These are phyloP conservation scores for Drosophila neonasuta DNA, from an alignment of 2,888 invertebrate genomes.

Conservation along the genomic window DNA sequence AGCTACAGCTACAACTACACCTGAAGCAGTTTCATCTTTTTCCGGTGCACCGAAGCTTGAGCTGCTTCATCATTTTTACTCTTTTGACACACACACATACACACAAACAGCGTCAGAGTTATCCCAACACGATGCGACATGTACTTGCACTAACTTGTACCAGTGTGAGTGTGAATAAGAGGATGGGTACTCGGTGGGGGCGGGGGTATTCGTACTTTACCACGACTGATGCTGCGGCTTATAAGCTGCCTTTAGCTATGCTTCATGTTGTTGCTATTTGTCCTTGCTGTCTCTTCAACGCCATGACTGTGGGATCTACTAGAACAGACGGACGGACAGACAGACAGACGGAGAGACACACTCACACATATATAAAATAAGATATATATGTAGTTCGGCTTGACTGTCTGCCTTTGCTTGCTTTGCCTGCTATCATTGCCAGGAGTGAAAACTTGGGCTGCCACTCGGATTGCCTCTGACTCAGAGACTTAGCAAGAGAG, in stretches of 20 bases:
- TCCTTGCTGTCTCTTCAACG: constrained; percentile 59
- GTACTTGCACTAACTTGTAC: constrained; percentile 19
- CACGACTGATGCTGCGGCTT: constrained; percentile 55
- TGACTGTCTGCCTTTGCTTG: constrained; percentile 26
- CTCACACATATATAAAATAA: not conserved
- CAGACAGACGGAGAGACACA: not conserved
- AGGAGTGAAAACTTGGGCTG: constrained; percentile 16
- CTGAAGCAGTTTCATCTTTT: constrained; percentile 67
- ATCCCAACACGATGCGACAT: constrained; percentile 11
- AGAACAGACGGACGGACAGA: not conserved
- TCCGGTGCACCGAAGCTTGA: constrained; percentile 61
- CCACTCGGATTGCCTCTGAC: constrained; percentile 7
- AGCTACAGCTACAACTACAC: constrained; percentile 24
- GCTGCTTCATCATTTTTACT: constrained; percentile 71
- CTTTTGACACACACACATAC: constrained; percentile 39
- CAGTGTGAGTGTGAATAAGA: constrained; percentile 2
- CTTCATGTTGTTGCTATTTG: constrained; percentile 43
- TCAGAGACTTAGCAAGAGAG: not conserved
- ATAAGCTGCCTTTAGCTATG: constrained; percentile 52
- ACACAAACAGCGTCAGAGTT: constrained; percentile 1
- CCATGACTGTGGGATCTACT: constrained; percentile 41
- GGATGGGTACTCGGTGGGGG: not conserved
- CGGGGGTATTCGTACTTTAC: constrained; percentile 29
- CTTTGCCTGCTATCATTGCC: constrained; percentile 22
- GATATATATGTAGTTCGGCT: constrained; percentile 15